A percentile compares a stretch with the other conserved stretches of the same genome.
Conservation (phyloP, 2,888 invertebrate genomes). For the Eupithecia centaureata region DNA sequence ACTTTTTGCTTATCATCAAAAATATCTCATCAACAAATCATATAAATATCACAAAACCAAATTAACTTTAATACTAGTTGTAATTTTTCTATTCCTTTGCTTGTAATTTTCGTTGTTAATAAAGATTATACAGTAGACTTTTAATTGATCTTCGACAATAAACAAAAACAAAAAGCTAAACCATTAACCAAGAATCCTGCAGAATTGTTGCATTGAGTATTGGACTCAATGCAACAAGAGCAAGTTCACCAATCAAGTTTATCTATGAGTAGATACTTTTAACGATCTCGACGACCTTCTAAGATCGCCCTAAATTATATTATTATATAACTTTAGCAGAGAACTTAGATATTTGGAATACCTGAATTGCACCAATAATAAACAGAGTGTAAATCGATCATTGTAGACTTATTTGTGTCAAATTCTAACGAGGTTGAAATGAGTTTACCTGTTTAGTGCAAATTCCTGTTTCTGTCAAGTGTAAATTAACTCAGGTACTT, state of each 20-base stretch:
- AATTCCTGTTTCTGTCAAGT: not conserved
- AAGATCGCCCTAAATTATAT: constrained; percentile 39
- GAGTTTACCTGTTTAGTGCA: constrained; percentile 3
- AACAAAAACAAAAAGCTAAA: not conserved
- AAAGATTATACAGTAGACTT: no score
- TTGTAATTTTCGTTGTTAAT: no score
- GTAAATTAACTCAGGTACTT: not conserved
- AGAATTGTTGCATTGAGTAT: no score
- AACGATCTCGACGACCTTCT: constrained; percentile 36
- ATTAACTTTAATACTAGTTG: no score
- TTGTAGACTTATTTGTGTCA: constrained; percentile 19
- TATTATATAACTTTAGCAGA: constrained; percentile 27
- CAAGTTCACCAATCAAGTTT: constrained; percentile 33
- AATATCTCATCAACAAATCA: no score
- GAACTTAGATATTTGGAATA: constrained; percentile 21
- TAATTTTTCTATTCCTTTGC: no score
- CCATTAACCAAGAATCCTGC: not conserved
- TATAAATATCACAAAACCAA: no score
- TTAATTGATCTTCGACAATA: not conserved
- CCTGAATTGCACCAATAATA: constrained; percentile 15
- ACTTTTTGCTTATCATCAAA: no score
- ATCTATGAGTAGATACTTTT: not conserved
- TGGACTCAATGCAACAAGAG: constrained; percentile 5
- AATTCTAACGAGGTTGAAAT: constrained; percentile 23
- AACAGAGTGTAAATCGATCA: constrained; percentile 11